phyloP scores from a whole-genome alignment of 1,140 invertebrate genomes.

The Drosophila sulfurigaster region DNA sequence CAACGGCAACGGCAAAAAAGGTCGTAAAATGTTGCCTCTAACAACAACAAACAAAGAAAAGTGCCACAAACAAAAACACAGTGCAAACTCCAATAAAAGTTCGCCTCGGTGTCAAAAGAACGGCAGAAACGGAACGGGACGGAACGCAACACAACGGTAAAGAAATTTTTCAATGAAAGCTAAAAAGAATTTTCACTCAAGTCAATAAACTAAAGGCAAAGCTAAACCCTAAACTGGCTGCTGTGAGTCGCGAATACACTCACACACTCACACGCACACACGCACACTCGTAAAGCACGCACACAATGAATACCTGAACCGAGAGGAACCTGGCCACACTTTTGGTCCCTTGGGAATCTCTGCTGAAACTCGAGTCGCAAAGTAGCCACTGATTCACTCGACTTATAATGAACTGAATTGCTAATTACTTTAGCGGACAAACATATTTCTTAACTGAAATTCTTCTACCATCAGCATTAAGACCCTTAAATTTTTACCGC shows the following conservation, averaged over 20 bases:
- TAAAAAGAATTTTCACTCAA: constrained; percentile 56
- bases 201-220: constrained; percentile 57
- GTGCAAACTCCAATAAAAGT: constrained; percentile 67
- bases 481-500: background rate
- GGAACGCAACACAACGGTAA: background rate
- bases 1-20: constrained; percentile 26
- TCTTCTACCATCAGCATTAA: background rate
- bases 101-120: constrained; percentile 15
- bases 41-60: constrained; percentile 41
- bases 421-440: background rate
- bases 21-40: constrained; percentile 55
- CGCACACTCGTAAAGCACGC: background rate
- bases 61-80: constrained; percentile 47
- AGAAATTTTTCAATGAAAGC: constrained; percentile 48
- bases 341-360: background rate
- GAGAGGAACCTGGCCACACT: background rate
- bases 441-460: background rate
- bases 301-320: background rate
- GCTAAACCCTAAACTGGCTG: constrained; percentile 9
- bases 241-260: background rate
- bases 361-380: background rate
- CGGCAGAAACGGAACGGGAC: background rate
- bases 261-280: background rate
- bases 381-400: background rate
- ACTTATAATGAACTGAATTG: constrained; percentile 1